Base-by-base conservation (phyloP, 2,797 vertebrate species). In the Pseudomugil tenellus region DNA sequence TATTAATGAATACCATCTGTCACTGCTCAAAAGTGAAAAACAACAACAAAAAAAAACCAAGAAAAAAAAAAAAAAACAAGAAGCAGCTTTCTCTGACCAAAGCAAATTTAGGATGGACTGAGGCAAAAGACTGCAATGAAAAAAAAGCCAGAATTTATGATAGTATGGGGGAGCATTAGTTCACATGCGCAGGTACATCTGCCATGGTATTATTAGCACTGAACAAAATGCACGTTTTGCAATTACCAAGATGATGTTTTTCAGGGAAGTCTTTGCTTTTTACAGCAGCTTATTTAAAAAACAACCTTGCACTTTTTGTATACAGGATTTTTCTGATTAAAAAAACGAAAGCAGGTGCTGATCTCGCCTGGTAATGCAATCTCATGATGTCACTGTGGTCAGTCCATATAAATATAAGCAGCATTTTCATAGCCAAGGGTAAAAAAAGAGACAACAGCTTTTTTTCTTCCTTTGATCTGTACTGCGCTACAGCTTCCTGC, bases 201-300 rank as follows among this genome's bases (percentile, higher is more conserved):
- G 31, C 21, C 39, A 66, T 66, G 73, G 43, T 21, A 51, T 16
- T 21, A 62, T 49, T 62, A 62, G 48, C 23, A 21, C 43, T 25
- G 48, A 35, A 49, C 32, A 51, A 53, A 35, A 53, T 53, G 26
- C 49, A 63, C 49, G 25, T 39, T 37, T 29, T 29, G 7, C 35
- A 39, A 19, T 43, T 16, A 63, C 28, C 48, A 34, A 63, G 8
- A 48, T 21, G n/a, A 46, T 9, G 41, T 48, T 3, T 48, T 23
- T n/a, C 41, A 19, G 51, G 39, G 37, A 54, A 64, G 49, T 54
- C 25, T 12, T 28, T 21, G 39, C 28, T 41, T 29, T 19, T 41
- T 53, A 53, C 49, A 28, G 34, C 34, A 28, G 19, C 17, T n/a
- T n/a, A n/a, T 43, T 43, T n/a, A 17, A n/a, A 43, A 43, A 17